phyloP scores from a whole-genome alignment of 2,113 vertebrate genomes.

The Atlantisia rogersi region DNA sequence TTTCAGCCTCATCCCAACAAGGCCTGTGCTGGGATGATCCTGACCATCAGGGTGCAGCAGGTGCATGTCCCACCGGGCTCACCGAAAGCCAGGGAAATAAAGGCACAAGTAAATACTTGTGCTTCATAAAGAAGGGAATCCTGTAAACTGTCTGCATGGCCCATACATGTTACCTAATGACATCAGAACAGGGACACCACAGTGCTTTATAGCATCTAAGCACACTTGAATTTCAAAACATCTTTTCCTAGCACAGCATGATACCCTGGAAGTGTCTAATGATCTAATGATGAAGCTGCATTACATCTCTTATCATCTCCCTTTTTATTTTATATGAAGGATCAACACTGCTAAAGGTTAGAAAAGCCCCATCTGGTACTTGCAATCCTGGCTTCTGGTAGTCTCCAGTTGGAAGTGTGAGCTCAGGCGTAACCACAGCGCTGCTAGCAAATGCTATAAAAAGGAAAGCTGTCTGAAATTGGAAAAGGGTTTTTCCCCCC shows the following conservation, averaged over 20 bases:
- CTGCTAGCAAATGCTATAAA: constrained; percentile 8
- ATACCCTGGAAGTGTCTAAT: not conserved
- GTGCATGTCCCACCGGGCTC: not conserved
- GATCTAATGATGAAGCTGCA: not conserved
- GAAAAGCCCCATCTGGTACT: not conserved
- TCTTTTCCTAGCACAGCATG: not conserved
- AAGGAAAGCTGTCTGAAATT: constrained; percentile 30
- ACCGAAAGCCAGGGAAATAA: not conserved
- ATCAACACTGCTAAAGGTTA: not conserved
- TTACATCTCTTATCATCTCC: not conserved
- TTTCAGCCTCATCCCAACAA: not conserved
- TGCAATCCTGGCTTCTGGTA: not conserved
- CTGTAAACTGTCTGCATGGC: not conserved
- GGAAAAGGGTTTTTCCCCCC: not conserved
- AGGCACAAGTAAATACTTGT: not conserved
- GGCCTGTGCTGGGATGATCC: not conserved
- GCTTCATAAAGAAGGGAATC: not conserved
- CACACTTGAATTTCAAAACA: not conserved
- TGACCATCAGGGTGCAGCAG: not conserved
- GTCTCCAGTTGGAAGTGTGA: not conserved
- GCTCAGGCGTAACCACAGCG: not conserved
- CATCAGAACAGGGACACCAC: not conserved
- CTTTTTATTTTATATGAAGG: not conserved
- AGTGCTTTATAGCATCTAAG: not conserved
- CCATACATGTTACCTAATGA: not conserved